phyloP scores from a whole-genome alignment of 2,888 invertebrate genomes.

The Anorthoa munda region DNA sequence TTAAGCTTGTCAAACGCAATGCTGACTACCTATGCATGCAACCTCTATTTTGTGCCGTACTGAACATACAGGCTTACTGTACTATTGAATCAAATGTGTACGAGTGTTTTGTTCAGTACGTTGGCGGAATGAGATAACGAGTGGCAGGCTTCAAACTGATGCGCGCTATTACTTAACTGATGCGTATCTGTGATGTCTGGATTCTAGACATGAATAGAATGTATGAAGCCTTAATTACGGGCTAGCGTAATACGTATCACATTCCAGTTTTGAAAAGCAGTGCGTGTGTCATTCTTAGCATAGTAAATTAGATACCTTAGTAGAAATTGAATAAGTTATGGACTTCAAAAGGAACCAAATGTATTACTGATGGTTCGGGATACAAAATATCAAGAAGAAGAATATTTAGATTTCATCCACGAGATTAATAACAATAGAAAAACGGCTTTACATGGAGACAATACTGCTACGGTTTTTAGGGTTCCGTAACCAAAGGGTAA shows the following conservation, averaged over 20 bases:
- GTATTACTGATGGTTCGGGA: too few relatives aligned
- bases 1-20: too few relatives aligned
- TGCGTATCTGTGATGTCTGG: slow-evolving; percentile 10
- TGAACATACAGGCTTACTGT: background rate
- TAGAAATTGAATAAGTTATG: background rate
- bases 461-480: too few relatives aligned
- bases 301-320: background rate
- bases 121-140: slow-evolving; percentile 26
- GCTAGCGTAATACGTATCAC: background rate
- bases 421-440: too few relatives aligned
- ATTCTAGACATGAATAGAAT: background rate
- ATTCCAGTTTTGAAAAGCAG: background rate
- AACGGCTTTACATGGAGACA: too few relatives aligned
- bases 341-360: background rate
- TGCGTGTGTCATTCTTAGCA: background rate
- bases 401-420: too few relatives aligned
- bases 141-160: slow-evolving; percentile 21
- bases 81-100: slow-evolving; percentile 38
- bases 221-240: background rate
- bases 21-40: background rate
- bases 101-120: slow-evolving; percentile 38
- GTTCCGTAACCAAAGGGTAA: too few relatives aligned
- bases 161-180: background rate
- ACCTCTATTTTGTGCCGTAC: background rate
- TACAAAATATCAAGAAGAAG: too few relatives aligned